These are phyloP conservation scores for Sapajus apella DNA, from an alignment of 2,113 vertebrate genomes.

Conservation along the genomic window DNA sequence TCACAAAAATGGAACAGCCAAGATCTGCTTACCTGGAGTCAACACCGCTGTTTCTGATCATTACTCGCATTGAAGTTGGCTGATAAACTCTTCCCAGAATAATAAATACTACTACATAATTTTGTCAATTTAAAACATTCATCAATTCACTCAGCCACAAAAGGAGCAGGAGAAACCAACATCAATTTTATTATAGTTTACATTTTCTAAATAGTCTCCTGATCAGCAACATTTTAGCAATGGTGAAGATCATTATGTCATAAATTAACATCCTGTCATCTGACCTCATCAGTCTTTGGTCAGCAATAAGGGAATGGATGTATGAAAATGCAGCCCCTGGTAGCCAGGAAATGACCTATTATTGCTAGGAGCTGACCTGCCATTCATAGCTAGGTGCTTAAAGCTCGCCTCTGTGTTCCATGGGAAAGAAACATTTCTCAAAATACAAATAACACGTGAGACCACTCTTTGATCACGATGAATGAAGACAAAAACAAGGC, in stretches of 20 bases:
- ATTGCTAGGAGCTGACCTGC: not conserved
- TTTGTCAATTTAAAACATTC: not conserved
- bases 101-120: not conserved
- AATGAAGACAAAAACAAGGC: not conserved
- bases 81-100: not conserved
- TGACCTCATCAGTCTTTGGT: not conserved
- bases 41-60: not conserved
- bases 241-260: not conserved
- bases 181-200: not conserved
- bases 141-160: not conserved
- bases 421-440: not conserved
- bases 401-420: not conserved
- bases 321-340: not conserved
- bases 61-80: not conserved
- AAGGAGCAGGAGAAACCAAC: not conserved
- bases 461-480: not conserved
- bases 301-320: accelerated
- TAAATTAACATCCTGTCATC: not conserved
- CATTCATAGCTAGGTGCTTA: not conserved
- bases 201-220: not conserved
- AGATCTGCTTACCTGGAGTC: not conserved
- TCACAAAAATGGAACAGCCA: not conserved
- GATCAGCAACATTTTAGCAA: not conserved
- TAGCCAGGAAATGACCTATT: not conserved
- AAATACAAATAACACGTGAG: not conserved